phyloP scores from a whole-genome alignment of 2,797 vertebrate genomes.

The Ctenopoma multispine region DNA sequence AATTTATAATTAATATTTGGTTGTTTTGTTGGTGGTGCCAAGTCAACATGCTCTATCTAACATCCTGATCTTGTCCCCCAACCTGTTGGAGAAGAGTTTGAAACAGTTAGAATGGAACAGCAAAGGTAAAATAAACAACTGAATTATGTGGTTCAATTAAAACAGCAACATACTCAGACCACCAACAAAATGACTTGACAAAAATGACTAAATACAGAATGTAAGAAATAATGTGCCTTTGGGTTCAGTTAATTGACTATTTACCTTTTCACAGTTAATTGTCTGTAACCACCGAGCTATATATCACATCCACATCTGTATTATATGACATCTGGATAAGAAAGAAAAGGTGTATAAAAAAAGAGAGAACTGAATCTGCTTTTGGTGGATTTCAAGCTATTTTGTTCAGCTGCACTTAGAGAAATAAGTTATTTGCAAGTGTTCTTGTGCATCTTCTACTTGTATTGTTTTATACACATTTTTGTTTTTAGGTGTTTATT shows the following conservation, averaged over 20 bases:
- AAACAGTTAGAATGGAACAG: not conserved
- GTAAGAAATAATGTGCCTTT: not conserved
- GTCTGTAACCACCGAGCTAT: conserved; percentile 30
- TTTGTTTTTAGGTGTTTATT: not conserved
- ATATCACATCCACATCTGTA: conserved; percentile 10
- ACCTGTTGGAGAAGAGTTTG: conserved; percentile 16
- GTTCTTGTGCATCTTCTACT: not conserved
- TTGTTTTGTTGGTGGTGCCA: not conserved
- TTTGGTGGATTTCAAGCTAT: not conserved
- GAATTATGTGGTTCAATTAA: not conserved
- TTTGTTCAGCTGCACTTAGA: not conserved
- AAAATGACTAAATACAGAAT: not conserved
- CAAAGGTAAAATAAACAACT: not conserved
- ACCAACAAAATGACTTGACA: not conserved
- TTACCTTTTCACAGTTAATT: not conserved
- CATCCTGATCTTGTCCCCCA: conserved; percentile 3
- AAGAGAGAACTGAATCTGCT: too few relatives aligned
- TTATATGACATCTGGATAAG: conserved; percentile 3
- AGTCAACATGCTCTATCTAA: conserved; percentile 17
- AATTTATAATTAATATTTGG: too few relatives aligned
- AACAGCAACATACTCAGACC: not conserved
- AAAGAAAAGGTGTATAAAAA: too few relatives aligned
- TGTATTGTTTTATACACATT: not conserved
- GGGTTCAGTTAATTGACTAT: not conserved
- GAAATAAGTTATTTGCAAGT: not conserved